These are phyloP conservation scores for Cyprichromis sp. DNA, from an alignment of 2,113 vertebrate genomes.

Conservation along the genomic window DNA sequence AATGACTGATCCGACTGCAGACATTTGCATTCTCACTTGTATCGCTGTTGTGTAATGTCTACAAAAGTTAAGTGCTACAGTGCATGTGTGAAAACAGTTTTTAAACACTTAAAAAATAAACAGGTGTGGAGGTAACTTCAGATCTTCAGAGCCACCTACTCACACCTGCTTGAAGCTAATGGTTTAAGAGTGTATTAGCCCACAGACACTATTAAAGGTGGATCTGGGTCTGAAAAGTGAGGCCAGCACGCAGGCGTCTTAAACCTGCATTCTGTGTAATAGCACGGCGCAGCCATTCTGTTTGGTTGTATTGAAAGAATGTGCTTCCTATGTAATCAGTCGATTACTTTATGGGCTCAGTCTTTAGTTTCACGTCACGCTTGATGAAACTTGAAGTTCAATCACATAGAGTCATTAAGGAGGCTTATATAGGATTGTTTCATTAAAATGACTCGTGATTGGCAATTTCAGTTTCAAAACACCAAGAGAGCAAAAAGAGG, in stretches of 20 bases:
- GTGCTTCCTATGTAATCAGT: accelerated
- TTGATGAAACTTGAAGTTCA: not conserved
- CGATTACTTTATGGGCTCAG: not conserved
- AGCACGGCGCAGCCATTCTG: not conserved
- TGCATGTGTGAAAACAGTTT: not conserved
- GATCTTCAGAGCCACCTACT: not conserved
- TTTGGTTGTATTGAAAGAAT: not conserved
- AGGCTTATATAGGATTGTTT: accelerated
- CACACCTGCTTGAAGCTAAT: not conserved
- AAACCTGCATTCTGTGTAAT: not conserved
- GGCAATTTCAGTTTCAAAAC: not conserved
- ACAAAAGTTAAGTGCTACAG: not conserved
- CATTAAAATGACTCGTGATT: not conserved
- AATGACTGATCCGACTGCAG: not conserved
- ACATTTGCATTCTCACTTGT: not conserved
- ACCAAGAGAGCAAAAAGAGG: not conserved
- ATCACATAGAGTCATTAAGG: not conserved
- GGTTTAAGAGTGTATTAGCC: not conserved
- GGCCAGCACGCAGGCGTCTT: not conserved
- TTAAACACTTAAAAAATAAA: not conserved
- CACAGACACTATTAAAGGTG: accelerated
- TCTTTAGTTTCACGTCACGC: not conserved
- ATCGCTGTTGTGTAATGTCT: not conserved
- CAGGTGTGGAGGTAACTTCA: not conserved
- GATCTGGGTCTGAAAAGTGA: not conserved